Base-by-base conservation (phyloP, 2,888 invertebrate species). In the Norana najaformis region DNA sequence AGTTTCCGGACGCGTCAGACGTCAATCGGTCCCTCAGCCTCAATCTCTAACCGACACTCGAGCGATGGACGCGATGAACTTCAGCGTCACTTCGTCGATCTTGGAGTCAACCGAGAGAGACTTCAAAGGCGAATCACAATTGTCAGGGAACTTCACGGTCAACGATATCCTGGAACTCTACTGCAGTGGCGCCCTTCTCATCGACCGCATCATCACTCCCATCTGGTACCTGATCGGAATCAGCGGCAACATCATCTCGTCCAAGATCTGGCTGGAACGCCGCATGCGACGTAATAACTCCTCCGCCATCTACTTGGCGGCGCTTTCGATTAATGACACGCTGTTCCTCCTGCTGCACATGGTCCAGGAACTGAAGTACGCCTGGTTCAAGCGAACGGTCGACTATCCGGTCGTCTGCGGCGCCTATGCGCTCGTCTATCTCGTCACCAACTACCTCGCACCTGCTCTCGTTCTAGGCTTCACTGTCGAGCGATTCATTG, bases 381-480 rank as follows among this genome's bases (percentile, higher is more conserved):
- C 94, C 30, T 95, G 94, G 94, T 93, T 92, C 41, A 91, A 93
- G 13, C 92, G 91, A 13, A 93, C 93, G 0, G 93, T 93, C 85
- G 92, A 93, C 90, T 91, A 92, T 5, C 93, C 93, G 6, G 93
- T 92, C 8, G 91, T 94, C 91, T 94, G 95, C 91, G 94, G 94
- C 91, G 91, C 93, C 16, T 94, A 94, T 90, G 93, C 93, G 92
- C 91, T 94, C 39, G 88, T 94, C 36, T 93, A 93, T 90, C 92
- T 93, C 85, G 93, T 93, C 11, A 93, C 93, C 2, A 94, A 94
- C 91, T 95, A 94, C 91, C 91, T 94, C 37, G 93, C 94, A 0
- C 95, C 95, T 0, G 90, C 95, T 34, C 92, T 95, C 5, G 94
- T 95, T n/a, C 91, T 95, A 11, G 94, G 94, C 14, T 95, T 94